These are phyloP conservation scores for Hyperopisus bebe DNA, from an alignment of 2,113 vertebrate species.

Conservation along the genomic window DNA sequence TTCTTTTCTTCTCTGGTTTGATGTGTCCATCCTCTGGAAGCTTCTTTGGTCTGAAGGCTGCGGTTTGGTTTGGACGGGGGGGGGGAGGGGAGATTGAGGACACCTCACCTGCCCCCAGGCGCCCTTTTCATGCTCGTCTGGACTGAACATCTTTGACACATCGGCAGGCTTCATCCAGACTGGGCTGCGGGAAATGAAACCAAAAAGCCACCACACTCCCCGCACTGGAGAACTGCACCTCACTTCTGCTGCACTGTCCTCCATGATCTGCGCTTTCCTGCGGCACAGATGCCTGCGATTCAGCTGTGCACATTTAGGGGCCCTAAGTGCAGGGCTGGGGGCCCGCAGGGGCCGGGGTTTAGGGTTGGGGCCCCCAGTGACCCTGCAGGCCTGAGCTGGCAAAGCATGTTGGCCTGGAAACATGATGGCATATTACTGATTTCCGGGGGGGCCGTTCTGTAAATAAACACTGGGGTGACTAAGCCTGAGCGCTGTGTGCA, in stretches of 20 bases:
- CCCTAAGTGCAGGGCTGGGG: neutral
- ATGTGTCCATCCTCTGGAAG: neutral
- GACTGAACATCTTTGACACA: neutral
- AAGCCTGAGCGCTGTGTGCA: neutral
- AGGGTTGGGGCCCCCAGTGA: neutral
- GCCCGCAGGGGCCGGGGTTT: neutral
- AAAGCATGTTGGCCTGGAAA: neutral
- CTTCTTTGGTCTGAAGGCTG: neutral
- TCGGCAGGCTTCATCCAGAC: neutral
- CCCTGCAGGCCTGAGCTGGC: neutral
- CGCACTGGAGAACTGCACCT: neutral
- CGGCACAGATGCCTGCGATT: neutral
- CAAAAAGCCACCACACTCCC: neutral
- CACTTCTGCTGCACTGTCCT: neutral
- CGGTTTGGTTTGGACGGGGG: neutral
- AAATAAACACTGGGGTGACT: neutral
- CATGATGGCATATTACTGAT: neutral
- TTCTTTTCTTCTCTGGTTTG: slow-evolving; percentile 1
- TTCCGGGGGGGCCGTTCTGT: neutral
- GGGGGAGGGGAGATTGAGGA: neutral
- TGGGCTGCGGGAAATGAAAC: neutral
- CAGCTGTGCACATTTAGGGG: neutral
- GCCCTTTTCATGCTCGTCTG: neutral
- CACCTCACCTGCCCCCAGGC: neutral
- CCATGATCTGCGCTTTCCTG: neutral